Conservation (phyloP, 2,113 vertebrate species). For the Festucalex cinctus region DNA sequence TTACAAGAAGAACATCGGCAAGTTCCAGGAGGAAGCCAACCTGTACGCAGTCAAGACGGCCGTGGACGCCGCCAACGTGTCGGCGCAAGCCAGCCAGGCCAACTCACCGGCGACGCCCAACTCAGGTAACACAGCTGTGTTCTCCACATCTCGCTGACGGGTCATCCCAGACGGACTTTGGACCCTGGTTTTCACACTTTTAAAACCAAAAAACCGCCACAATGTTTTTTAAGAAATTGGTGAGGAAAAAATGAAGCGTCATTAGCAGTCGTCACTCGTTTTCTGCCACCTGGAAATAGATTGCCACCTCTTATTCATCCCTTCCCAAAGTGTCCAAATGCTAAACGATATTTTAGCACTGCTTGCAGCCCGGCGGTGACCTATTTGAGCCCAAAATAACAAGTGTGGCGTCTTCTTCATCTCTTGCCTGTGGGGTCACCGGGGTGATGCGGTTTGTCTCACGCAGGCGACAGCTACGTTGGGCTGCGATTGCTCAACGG, state of each 20-base stretch:
- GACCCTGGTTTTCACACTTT: not conserved
- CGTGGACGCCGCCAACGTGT: constrained; percentile 77
- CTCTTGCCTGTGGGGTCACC: constrained; percentile 68
- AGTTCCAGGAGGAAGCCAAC: constrained; percentile 88
- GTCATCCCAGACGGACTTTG: not conserved
- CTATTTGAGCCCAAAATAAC: not conserved
- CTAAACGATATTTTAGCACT: too few relatives aligned
- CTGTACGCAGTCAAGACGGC: constrained; percentile 84
- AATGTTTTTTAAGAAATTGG: too few relatives aligned
- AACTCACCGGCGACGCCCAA: constrained; percentile 81
- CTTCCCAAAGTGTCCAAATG: too few relatives aligned
- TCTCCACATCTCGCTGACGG: not conserved
- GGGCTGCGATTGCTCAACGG: constrained; percentile 69
- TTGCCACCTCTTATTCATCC: too few relatives aligned
- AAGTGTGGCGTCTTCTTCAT: constrained; percentile 31
- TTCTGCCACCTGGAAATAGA: too few relatives aligned
- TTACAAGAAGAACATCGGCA: constrained; percentile 90
- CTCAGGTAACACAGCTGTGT: constrained; percentile 68
- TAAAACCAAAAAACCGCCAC: too few relatives aligned
- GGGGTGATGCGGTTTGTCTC: constrained; percentile 71
- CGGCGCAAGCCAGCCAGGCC: constrained; percentile 80
- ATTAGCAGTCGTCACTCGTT: too few relatives aligned
- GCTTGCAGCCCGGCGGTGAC: too few relatives aligned
- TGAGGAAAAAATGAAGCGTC: too few relatives aligned
- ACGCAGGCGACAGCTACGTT: constrained; percentile 71